A percentile compares a stretch with the other conserved stretches of the same genome.
These are phyloP conservation scores for Elephantulus edwardii DNA, from an alignment of 2,113 vertebrate species.

Conservation along the genomic window DNA sequence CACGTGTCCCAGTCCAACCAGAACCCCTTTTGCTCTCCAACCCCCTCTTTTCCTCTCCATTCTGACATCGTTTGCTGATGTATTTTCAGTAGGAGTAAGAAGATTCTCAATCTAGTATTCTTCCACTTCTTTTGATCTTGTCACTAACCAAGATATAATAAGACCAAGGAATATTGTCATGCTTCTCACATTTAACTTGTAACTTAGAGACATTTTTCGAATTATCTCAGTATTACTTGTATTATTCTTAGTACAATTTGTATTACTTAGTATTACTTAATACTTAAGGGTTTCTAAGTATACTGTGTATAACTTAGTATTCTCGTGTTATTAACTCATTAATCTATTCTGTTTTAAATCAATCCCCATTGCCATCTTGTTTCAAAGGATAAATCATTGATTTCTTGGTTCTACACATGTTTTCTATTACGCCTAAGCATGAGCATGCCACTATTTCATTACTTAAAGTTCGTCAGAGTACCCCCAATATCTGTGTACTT, in stretches of 20 bases:
- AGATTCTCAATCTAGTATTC: neutral
- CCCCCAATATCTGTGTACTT: neutral
- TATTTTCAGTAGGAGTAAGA: too few relatives aligned
- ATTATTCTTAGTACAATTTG: too few relatives aligned
- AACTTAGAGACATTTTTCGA: neutral
- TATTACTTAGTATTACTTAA: too few relatives aligned
- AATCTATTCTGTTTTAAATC: conserved; percentile 3
- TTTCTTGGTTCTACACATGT: neutral
- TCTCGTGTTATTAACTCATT: conserved; percentile 41
- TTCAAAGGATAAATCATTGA: neutral
- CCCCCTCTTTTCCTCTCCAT: neutral
- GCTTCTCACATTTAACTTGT: neutral
- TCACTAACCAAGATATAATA: conserved; percentile 29
- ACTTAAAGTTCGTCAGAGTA: conserved; percentile 30
- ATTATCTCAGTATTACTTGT: conserved; percentile 6
- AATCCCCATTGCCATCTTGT: neutral
- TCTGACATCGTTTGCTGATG: too few relatives aligned
- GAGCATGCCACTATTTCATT: neutral
- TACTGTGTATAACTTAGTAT: too few relatives aligned
- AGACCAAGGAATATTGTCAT: neutral
- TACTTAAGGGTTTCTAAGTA: too few relatives aligned
- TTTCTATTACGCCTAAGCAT: conserved; percentile 17
- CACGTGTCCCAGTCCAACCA: neutral
- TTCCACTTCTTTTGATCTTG: neutral
- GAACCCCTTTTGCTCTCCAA: neutral